phyloP scores from a whole-genome alignment of 2,113 vertebrate species.

The Oncorhynchus keta region DNA sequence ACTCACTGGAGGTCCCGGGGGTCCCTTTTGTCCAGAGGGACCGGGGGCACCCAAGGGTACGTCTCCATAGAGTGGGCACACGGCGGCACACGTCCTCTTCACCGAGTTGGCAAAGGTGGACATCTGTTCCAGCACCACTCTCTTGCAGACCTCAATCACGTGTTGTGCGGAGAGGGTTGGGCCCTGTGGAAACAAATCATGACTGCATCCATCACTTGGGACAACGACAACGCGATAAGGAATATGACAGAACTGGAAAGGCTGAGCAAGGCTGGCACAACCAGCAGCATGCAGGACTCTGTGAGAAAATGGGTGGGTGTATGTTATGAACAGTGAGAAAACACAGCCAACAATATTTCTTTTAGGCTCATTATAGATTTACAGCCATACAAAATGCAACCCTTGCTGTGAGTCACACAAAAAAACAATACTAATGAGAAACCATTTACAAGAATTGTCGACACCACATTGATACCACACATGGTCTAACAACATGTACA shows the following conservation, averaged over 20 bases:
- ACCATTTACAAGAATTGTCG: slow-evolving; percentile 53
- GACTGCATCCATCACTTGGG: slow-evolving; percentile 34
- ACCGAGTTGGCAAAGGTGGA: slow-evolving; percentile 75
- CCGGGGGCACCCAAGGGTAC: slow-evolving; percentile 69
- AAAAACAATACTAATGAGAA: slow-evolving; percentile 54
- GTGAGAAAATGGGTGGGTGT: slow-evolving; percentile 41
- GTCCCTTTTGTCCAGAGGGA: slow-evolving; percentile 66
- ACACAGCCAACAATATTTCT: slow-evolving; percentile 54
- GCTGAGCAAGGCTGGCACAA: not conserved
- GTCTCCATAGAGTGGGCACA: slow-evolving; percentile 76
- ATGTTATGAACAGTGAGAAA: slow-evolving; percentile 33
- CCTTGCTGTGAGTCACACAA: slow-evolving; percentile 40
- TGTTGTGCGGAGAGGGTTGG: slow-evolving; percentile 67
- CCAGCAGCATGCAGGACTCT: slow-evolving; percentile 30
- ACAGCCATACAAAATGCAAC: slow-evolving; percentile 51
- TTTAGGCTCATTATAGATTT: slow-evolving; percentile 62
- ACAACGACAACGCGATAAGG: slow-evolving; percentile 31
- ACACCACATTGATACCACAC: slow-evolving; percentile 39
- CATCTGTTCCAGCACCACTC: slow-evolving; percentile 76
- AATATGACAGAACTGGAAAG: slow-evolving; percentile 17
- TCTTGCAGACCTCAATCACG: slow-evolving; percentile 77
- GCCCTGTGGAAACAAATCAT: slow-evolving; percentile 63
- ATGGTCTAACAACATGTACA: not conserved
- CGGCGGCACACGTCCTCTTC: slow-evolving; percentile 73
- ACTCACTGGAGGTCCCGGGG: slow-evolving; percentile 68